Evolutionary conservation across 1,140 invertebrate genomes (phyloP).

Genomic region (Alviniconcha marisindica): DNA sequence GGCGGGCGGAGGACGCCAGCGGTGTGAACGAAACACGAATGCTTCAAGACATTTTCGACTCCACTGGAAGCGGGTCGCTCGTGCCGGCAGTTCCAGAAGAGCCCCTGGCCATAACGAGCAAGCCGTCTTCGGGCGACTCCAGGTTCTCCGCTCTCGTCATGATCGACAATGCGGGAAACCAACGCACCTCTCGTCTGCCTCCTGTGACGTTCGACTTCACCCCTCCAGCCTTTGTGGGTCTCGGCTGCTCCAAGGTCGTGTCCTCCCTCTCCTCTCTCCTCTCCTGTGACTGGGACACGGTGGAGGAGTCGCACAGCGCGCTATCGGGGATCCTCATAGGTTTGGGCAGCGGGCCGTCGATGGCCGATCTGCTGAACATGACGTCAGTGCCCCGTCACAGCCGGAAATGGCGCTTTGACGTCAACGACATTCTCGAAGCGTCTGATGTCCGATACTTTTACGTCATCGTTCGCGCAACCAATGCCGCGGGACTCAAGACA

Average conservation of each 20-base stretch:
- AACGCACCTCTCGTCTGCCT: neutral
- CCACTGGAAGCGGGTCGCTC: neutral
- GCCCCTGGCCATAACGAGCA: neutral
- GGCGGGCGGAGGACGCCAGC: neutral
- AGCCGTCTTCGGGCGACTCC: constrained; percentile 4
- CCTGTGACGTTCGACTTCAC: neutral
- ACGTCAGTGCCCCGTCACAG: neutral
- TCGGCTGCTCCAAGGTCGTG: constrained; percentile 3
- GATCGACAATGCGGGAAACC: constrained; percentile 19
- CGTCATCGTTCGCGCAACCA: neutral
- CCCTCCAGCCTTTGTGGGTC: neutral
- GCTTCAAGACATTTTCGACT: neutral
- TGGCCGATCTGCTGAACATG: constrained; percentile 16
- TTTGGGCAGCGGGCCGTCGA: constrained; percentile 2
- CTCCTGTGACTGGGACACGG: constrained; percentile 3
- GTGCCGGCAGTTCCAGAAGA: neutral
- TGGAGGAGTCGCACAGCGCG: constrained; percentile 2
- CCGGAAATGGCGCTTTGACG: neutral
- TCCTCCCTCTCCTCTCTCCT: constrained; percentile 12
- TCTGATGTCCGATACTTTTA: neutral
- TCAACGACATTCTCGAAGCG: neutral
- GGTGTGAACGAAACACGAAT: neutral
- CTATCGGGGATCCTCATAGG: constrained; percentile 13
- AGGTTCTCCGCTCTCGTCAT: neutral
- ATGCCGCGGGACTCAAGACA: constrained; percentile 3